These are phyloP conservation scores for Chymomyza fuscimana DNA, from an alignment of 2,888 invertebrate genomes.

Conservation along the genomic window DNA sequence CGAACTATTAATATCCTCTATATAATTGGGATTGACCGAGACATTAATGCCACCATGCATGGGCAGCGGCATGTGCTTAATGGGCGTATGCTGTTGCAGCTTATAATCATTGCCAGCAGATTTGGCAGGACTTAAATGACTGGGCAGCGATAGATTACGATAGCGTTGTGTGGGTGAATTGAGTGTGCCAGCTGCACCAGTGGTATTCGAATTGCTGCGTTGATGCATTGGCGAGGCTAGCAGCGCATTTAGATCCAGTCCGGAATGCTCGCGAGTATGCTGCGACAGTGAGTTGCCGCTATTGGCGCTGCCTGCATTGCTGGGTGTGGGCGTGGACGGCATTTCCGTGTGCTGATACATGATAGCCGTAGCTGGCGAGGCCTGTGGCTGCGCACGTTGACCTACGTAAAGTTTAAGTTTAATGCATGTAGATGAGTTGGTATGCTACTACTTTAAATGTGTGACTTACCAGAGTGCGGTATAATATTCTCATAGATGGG, in stretches of 20 bases:
- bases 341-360: constrained; percentile 78
- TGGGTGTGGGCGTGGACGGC: constrained; percentile 48
- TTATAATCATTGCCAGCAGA: constrained; percentile 54
- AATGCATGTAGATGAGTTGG: no score
- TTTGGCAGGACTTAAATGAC: constrained; percentile 62
- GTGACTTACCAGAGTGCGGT: constrained; percentile 80
- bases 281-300: constrained; percentile 4
- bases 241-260: constrained; percentile 60
- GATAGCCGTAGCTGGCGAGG: constrained; percentile 77
- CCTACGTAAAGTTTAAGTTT: constrained; percentile 35
- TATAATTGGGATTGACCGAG: constrained; percentile 80
- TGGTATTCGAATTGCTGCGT: constrained; percentile 75
- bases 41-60: constrained; percentile 72
- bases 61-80: constrained; percentile 62
- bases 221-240: constrained; percentile 76
- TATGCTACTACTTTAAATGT: not conserved
- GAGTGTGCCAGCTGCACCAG: constrained; percentile 16
- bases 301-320: not conserved
- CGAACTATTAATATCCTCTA: constrained; percentile 87
- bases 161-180: constrained; percentile 75
- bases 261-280: constrained; percentile 49
- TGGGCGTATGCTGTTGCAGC: constrained; percentile 74
- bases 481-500: constrained; percentile 85
- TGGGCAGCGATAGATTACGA: constrained; percentile 78
- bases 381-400: constrained; percentile 80